phyloP scores from a whole-genome alignment of 2,797 vertebrate species.

The Staurois parvus region DNA sequence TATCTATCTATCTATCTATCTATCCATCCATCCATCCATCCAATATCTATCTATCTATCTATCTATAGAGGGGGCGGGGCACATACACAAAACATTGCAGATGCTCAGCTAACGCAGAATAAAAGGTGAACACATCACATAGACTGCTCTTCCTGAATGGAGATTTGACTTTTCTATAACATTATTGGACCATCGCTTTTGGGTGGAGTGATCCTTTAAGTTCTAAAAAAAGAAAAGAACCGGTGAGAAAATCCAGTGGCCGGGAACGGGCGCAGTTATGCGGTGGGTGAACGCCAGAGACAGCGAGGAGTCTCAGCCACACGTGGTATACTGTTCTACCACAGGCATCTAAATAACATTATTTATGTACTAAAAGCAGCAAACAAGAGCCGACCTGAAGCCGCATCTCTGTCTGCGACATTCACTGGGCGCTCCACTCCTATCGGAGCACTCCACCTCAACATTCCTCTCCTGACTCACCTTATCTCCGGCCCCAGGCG shows the following conservation, averaged over 20 bases:
- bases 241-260: slow-evolving; percentile 1
- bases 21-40: too few relatives aligned
- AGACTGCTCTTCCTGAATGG: too few relatives aligned
- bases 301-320: slow-evolving; percentile 14
- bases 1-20: too few relatives aligned
- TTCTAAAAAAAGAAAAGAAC: background rate
- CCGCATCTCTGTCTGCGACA: slow-evolving; percentile 60
- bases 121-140: too few relatives aligned
- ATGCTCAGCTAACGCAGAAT: too few relatives aligned
- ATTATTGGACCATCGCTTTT: background rate
- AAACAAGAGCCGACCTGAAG: slow-evolving; percentile 73
- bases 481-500: slow-evolving; percentile 67
- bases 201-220: background rate
- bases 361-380: slow-evolving; percentile 63
- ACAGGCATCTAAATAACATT: slow-evolving; percentile 65
- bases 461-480: slow-evolving; percentile 73
- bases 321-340: slow-evolving; percentile 63
- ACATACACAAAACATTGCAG: too few relatives aligned
- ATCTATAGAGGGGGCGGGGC: too few relatives aligned
- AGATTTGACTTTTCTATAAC: too few relatives aligned
- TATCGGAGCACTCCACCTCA: slow-evolving; percentile 72
- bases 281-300: slow-evolving; percentile 55
- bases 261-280: background rate
- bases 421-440: too few relatives aligned
- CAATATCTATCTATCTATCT: too few relatives aligned